Evolutionary conservation across 2,113 vertebrate genomes (phyloP), one percentile per base, ranked within the genome.

Genomic region (Verasper variegatus): DNA sequence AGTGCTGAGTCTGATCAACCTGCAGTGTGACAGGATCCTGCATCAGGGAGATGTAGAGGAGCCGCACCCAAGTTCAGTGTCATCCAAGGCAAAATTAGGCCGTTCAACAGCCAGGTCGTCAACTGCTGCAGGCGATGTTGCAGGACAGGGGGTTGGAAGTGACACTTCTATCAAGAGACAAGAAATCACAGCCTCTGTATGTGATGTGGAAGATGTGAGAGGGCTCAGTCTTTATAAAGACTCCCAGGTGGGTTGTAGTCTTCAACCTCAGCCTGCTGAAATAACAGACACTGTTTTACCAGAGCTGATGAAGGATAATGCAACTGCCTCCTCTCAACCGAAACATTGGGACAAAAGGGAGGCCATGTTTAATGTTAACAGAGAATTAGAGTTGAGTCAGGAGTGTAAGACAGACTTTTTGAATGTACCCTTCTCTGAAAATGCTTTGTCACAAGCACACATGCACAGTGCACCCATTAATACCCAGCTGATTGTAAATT

Each of bases 1-100:
- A 15, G 87, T 94, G 10, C 89, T 95, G 88, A 93, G 88, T 76
- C 90, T 95, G 17, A 94, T 95, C 84, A 95, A 94, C 88, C 88
- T 92, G n/a, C 94, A 95, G 76, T 93, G 94, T 85, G 86, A 83
- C 72, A 86, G 76, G 70, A 90, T 94, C 27, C 88, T 93, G 40
- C 82, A 93, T 68, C 80, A 66, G 15, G 72, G 47, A 20, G 73
- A 87, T 49, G 73, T 1, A 10, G 74, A 75, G 0, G 71, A 80
- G 5, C 42, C 37, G 0, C 58, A 60, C 12, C 15, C 11, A 14
- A 42, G 23, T 55, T 62, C 67, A 27, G 3, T 10, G 3, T 66
- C n/a, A 18, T 27, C 74, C 14, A 51, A 51, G 17, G 24, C 54
- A 0, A 71, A 54, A 49, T 52, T 20, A 5, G 1, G 20, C 26